A percentile compares a stretch with the other conserved stretches of the same genome.
Conservation (phyloP, 2,888 invertebrate genomes). For the Dicranocentrus wangi region DNA sequence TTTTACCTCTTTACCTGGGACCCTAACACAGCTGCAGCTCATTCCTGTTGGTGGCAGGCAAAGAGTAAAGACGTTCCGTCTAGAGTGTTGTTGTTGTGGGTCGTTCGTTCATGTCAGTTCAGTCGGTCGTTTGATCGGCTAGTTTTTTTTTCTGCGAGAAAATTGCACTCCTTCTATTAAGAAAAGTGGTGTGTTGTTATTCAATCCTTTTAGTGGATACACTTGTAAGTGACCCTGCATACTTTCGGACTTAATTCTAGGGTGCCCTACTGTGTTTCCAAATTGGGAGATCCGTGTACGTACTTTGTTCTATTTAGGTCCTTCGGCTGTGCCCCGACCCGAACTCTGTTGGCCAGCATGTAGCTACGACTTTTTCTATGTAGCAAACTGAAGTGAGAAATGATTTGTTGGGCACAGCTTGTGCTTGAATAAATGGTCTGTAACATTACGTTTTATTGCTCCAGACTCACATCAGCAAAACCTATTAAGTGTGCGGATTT, state of each 20-base stretch:
- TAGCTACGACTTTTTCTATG: too few relatives aligned
- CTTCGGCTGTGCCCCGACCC: not conserved
- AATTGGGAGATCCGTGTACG: conserved; percentile 7
- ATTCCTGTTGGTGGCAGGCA: conserved; percentile 60
- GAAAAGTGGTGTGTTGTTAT: too few relatives aligned
- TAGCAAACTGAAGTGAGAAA: too few relatives aligned
- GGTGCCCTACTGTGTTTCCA: not conserved
- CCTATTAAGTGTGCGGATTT: too few relatives aligned
- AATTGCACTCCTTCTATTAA: conserved; percentile 24
- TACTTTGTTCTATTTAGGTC: not conserved
- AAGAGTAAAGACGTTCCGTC: conserved; percentile 46
- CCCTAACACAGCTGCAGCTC: conserved; percentile 54
- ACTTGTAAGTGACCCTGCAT: not conserved
- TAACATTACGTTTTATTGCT: too few relatives aligned
- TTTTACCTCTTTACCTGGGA: conserved; percentile 55
- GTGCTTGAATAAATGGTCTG: too few relatives aligned
- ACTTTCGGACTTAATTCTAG: not conserved
- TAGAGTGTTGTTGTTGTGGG: conserved; percentile 23
- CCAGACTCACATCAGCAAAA: too few relatives aligned
- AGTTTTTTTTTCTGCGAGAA: conserved; percentile 40
- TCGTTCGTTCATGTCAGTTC: conserved; percentile 58
- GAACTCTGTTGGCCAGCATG: too few relatives aligned
- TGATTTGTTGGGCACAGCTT: too few relatives aligned
- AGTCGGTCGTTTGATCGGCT: conserved; percentile 52
- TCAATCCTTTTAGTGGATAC: too few relatives aligned